phyloP scores from a whole-genome alignment of 2,888 invertebrate genomes.

The Tineola bisselliella region DNA sequence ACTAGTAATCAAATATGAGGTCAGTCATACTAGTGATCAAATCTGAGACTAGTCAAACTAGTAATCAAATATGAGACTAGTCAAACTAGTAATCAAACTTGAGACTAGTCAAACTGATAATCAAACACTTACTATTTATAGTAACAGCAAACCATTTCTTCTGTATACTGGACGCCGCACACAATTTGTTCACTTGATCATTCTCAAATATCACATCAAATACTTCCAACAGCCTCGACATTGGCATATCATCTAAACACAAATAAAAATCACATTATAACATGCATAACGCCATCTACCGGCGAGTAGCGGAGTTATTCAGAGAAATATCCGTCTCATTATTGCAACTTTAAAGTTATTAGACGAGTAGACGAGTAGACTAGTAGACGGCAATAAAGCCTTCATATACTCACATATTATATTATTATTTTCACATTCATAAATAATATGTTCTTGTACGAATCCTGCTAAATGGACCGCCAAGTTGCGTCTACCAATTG shows the following conservation, averaged over 20 bases:
- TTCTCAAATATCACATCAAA: slow-evolving; percentile 23
- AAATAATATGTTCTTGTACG: background rate
- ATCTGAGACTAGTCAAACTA: no score
- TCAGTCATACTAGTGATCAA: no score
- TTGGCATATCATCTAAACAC: slow-evolving; percentile 32
- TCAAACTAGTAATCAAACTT: no score
- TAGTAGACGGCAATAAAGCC: no score
- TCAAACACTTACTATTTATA: background rate
- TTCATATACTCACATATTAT: background rate
- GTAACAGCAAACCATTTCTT: slow-evolving; percentile 34
- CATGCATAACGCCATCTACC: no score
- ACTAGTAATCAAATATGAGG: no score
- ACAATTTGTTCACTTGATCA: slow-evolving; percentile 22
- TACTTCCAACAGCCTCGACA: slow-evolving; percentile 38
- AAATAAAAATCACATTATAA: no score
- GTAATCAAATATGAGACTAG: no score
- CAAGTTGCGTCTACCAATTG: slow-evolving; percentile 18
- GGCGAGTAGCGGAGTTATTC: background rate
- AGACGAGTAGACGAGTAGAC: no score
- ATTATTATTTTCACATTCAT: background rate
- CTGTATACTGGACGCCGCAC: slow-evolving; percentile 28
- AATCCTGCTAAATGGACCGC: slow-evolving; percentile 27
- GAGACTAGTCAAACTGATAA: no score
- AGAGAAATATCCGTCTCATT: background rate
- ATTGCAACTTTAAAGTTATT: no score